These are phyloP conservation scores for Ctenosaura bakeri DNA, from an alignment of 2,797 vertebrate species.

Conservation along the genomic window DNA sequence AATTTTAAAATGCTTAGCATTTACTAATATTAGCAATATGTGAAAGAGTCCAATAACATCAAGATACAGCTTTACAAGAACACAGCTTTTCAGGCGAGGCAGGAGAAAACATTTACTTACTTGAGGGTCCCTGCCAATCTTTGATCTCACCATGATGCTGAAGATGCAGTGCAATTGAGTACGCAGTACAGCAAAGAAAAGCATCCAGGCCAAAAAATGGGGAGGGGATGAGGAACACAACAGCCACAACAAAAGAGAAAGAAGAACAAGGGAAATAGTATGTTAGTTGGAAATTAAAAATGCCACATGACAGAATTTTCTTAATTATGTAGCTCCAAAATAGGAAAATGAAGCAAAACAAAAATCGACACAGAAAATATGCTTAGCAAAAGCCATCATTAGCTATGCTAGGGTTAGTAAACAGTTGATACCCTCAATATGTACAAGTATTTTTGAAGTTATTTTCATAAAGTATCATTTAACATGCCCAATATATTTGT, in stretches of 20 bases:
- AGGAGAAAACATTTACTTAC: constrained; percentile 87
- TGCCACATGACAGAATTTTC: constrained; percentile 69
- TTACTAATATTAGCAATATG: neutral
- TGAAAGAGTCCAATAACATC: neutral
- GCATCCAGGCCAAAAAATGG: constrained; percentile 81
- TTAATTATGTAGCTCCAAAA: constrained; percentile 46
- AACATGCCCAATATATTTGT: neutral
- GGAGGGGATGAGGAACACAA: constrained; percentile 78
- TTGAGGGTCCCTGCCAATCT: constrained; percentile 89
- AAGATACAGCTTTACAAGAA: neutral
- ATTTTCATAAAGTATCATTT: neutral
- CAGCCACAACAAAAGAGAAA: constrained; percentile 67
- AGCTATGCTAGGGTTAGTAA: constrained; percentile 58
- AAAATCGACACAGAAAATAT: constrained; percentile 48
- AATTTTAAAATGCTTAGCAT: neutral
- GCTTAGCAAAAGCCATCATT: constrained; percentile 33
- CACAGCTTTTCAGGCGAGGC: constrained; percentile 36
- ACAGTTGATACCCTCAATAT: constrained; percentile 37
- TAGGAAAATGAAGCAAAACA: constrained; percentile 56
- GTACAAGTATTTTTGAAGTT: constrained; percentile 13
- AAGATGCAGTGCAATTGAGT: constrained; percentile 78
- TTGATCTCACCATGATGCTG: constrained; percentile 93
- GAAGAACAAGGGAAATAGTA: constrained; percentile 82
- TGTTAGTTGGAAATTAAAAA: constrained; percentile 81
- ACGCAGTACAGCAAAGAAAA: constrained; percentile 78